Percentiles rank a stretch among this genome's conserved stretches.
phyloP scores from a whole-genome alignment of 2,113 vertebrate species.

The Rhipidura dahli region DNA sequence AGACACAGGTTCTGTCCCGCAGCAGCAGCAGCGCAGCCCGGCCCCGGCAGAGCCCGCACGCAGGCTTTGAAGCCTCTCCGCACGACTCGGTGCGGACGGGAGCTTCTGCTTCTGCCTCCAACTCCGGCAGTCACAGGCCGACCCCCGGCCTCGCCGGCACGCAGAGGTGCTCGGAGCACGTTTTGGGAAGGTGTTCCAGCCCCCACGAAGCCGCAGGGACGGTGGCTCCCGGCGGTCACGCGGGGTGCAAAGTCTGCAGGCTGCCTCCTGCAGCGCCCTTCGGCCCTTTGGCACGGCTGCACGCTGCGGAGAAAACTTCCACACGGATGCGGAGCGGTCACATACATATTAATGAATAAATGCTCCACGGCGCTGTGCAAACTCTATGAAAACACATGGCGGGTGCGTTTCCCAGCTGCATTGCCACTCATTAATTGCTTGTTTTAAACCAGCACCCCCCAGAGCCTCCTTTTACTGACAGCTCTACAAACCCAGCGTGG shows the following conservation, averaged over 20 bases:
- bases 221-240: fast-evolving
- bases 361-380: fast-evolving
- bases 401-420: background rate
- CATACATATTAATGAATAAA: background rate
- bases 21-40: background rate
- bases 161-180: background rate
- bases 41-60: background rate
- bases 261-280: background rate
- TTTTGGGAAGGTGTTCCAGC: background rate
- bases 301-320: background rate
- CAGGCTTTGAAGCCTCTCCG: background rate
- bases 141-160: background rate
- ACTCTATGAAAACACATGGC: background rate
- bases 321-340: background rate
- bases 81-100: background rate
- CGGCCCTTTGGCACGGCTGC: background rate
- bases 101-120: background rate
- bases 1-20: fast-evolving
- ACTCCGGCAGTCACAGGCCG: background rate
- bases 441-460: background rate
- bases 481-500: background rate
- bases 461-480: background rate
- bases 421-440: background rate
- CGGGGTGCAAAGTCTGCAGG: background rate
- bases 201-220: background rate